These are phyloP conservation scores for Poeciliopsis presidionis DNA, from an alignment of 2,797 vertebrate species.

Conservation along the genomic window DNA sequence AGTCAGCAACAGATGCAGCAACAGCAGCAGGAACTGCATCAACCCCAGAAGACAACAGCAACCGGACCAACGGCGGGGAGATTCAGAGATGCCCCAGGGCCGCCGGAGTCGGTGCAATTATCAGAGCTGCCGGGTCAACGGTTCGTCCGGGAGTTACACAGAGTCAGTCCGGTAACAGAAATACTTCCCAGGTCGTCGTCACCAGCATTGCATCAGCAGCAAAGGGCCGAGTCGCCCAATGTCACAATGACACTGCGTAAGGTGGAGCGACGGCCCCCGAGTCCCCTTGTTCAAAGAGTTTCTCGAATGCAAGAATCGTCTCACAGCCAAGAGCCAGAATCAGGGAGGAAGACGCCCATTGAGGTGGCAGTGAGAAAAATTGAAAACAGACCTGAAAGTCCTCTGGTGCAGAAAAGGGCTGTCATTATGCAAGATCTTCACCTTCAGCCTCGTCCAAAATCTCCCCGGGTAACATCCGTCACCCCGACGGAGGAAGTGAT, in stretches of 20 bases:
- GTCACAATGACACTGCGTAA: constrained; percentile 72
- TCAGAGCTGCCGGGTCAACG: constrained; percentile 81
- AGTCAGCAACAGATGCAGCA: constrained; percentile 59
- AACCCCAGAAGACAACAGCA: constrained; percentile 54
- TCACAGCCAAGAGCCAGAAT: constrained; percentile 50
- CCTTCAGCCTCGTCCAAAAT: constrained; percentile 59
- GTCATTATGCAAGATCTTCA: constrained; percentile 58
- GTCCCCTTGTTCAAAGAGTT: constrained; percentile 81
- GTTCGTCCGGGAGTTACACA: constrained; percentile 65
- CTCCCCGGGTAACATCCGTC: constrained; percentile 49
- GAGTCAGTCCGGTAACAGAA: constrained; percentile 75
- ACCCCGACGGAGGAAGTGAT: constrained; percentile 74
- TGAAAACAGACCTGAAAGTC: constrained; percentile 82
- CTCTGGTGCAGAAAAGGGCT: constrained; percentile 73
- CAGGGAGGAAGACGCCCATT: constrained; percentile 73
- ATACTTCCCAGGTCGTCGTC: constrained; percentile 74
- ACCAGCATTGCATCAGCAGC: constrained; percentile 65
- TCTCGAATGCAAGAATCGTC: constrained; percentile 74
- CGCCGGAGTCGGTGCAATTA: constrained; percentile 78
- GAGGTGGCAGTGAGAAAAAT: constrained; percentile 74
- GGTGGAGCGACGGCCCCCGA: constrained; percentile 78
- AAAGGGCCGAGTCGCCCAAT: constrained; percentile 68
- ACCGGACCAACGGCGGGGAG: constrained; percentile 44
- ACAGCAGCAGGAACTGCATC: constrained; percentile 48
- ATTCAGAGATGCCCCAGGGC: constrained; percentile 63